A percentile compares a stretch with the other conserved stretches of the same genome.
These are phyloP conservation scores for Pelosia muscerda DNA, from an alignment of 2,888 invertebrate species.

Conservation along the genomic window DNA sequence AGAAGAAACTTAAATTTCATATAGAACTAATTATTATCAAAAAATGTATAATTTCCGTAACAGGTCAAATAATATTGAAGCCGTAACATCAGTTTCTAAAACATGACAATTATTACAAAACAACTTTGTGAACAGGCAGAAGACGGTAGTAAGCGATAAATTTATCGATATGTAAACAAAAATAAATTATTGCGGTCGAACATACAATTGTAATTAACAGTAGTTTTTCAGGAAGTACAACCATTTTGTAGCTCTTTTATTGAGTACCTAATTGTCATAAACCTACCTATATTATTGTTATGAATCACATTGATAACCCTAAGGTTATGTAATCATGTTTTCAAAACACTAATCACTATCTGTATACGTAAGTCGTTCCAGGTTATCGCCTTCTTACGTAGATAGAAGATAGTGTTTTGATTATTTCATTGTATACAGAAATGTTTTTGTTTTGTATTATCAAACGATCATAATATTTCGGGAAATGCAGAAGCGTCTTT, in stretches of 20 bases:
- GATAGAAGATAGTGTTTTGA: conserved; percentile 30
- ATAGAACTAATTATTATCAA: not conserved
- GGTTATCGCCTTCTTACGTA: conserved; percentile 60
- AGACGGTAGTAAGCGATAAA: not conserved
- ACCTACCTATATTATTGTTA: conserved; percentile 19
- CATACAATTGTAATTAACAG: not conserved
- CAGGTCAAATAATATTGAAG: not conserved
- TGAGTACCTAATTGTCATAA: not conserved
- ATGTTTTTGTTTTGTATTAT: conserved; percentile 1
- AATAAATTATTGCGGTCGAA: not conserved
- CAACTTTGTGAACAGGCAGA: not conserved
- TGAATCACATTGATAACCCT: conserved; percentile 33
- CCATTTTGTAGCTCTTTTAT: not conserved
- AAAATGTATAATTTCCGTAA: not conserved
- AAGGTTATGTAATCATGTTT: conserved; percentile 51
- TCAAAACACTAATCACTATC: conserved; percentile 51
- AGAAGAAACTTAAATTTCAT: no score
- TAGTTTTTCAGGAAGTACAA: conserved; percentile 1
- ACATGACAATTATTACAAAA: not conserved
- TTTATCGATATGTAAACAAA: not conserved
- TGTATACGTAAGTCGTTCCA: conserved; percentile 55
- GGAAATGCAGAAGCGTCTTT: not conserved
- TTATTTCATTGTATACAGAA: conserved; percentile 32
- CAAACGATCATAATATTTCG: not conserved
- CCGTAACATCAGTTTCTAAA: not conserved